Base-by-base conservation (phyloP, 2,797 vertebrate species). In the Lacerta agilis region DNA sequence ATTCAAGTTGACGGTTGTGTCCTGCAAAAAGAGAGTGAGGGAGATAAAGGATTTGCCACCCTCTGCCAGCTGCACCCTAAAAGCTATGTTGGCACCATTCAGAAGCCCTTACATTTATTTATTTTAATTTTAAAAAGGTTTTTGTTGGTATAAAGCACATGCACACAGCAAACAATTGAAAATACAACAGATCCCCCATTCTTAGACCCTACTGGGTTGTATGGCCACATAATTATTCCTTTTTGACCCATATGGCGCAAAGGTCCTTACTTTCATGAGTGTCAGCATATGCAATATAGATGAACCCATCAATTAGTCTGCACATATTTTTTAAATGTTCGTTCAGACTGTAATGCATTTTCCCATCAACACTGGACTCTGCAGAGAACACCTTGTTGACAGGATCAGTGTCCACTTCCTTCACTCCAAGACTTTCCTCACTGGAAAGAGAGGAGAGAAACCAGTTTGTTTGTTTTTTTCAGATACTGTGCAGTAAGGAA, bases 201-300 rank as follows among this genome's bases (percentile, higher is more conserved):
- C 49, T 55, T 55, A 55, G 49, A 55, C 3, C 49, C 49, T 55
- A 55, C 49, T 55, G 49, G 49, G 49, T 55, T 55, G 49, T 55
- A 4, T 55, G 11, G 49, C 49, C 49, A 55, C 49, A 55, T 55
- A 55, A 15, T 55, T 55, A 55, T 55, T 55, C 13, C 13, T 4
- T 55, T 55, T 55, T 55, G 13, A 55, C 49, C 49, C 49, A 15
- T 55, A 55, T 55, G 49, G 49, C 13, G 3, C 49, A 55, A 55
- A 55, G 49, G 3, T 1, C 71, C 96, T 96, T 96, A 99, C 98
- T 97, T 96, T 94, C 97, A 17, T 95, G 95, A 79, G 94, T 94
- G 96, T 99, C 98, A 38, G 98, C 98, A 91, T 99, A 98, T 83
- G 98, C 98, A 71, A 99, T 98, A 77, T 99, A 99, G 96, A 99